These are phyloP conservation scores for Nyctibius grandis DNA, from an alignment of 2,797 vertebrate genomes.

Conservation along the genomic window DNA sequence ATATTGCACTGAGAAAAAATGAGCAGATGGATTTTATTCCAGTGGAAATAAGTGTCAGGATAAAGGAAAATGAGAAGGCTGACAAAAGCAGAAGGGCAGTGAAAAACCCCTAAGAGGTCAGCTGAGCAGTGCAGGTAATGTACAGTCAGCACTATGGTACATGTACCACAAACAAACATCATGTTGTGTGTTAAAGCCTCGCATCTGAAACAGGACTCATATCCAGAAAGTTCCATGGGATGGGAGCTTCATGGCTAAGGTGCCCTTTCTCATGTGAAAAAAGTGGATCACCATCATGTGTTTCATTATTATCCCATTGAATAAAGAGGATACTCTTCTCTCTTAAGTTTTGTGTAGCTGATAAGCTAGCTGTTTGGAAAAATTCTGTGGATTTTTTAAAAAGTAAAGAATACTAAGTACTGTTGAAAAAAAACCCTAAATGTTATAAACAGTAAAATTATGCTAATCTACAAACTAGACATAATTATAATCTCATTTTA, in stretches of 20 bases:
- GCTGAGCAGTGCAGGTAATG: not conserved
- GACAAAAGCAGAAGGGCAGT: not conserved
- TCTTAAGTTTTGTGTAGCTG: not conserved
- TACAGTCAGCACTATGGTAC: not conserved
- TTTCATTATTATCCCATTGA: not conserved
- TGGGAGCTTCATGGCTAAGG: not conserved
- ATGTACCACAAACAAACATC: not conserved
- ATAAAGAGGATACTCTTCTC: not conserved
- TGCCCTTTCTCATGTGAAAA: rapidly evolving
- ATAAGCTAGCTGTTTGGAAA: not conserved
- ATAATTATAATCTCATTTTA: not conserved
- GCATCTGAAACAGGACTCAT: not conserved
- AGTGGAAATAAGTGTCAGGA: not conserved
- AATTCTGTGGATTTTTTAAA: not conserved
- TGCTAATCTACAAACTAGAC: not conserved
- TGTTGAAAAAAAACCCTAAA: not conserved
- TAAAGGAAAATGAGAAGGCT: not conserved
- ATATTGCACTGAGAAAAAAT: not conserved
- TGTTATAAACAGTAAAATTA: not conserved
- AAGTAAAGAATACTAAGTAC: not conserved
- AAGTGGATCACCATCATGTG: not conserved
- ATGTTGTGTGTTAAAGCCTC: not conserved
- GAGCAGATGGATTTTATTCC: not conserved
- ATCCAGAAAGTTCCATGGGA: not conserved
- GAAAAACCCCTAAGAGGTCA: not conserved